phyloP scores from a whole-genome alignment of 2,113 vertebrate genomes.

The Pygoscelis antarcticus region DNA sequence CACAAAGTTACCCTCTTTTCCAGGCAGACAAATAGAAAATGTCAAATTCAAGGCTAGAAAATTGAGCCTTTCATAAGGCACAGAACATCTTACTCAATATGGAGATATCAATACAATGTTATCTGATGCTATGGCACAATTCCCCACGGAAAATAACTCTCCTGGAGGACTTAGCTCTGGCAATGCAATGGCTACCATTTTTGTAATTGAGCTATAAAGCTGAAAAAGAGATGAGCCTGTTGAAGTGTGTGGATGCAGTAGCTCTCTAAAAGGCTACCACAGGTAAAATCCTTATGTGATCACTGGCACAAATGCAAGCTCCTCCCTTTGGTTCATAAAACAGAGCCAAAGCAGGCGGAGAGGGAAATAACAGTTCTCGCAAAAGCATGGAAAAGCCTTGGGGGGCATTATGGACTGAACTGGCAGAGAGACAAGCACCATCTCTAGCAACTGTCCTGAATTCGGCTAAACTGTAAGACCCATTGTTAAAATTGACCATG shows the following conservation, averaged over 20 bases:
- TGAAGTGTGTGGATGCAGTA: not conserved
- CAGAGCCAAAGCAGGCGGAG: not conserved
- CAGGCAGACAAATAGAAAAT: not conserved
- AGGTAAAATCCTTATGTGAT: not conserved
- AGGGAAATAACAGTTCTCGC: not conserved
- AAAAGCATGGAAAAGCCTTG: not conserved
- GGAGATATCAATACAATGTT: not conserved
- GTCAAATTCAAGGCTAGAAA: not conserved
- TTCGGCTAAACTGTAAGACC: not conserved
- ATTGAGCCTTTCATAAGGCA: not conserved
- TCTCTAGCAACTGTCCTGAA: not conserved
- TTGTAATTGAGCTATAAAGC: not conserved
- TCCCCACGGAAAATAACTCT: not conserved
- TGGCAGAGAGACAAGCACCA: not conserved
- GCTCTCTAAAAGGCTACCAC: not conserved
- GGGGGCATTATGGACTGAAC: not conserved
- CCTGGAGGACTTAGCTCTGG: not conserved
- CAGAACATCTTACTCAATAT: not conserved
- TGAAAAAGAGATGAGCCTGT: not conserved
- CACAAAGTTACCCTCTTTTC: not conserved
- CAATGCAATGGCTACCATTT: not conserved
- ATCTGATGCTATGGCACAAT: not conserved
- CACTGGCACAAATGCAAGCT: not conserved
- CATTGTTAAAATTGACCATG: not conserved
- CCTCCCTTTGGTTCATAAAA: not conserved